A percentile compares a stretch with the other conserved stretches of the same genome.
These are phyloP conservation scores for Clivina fossor DNA, from an alignment of 2,888 invertebrate genomes.

Conservation along the genomic window DNA sequence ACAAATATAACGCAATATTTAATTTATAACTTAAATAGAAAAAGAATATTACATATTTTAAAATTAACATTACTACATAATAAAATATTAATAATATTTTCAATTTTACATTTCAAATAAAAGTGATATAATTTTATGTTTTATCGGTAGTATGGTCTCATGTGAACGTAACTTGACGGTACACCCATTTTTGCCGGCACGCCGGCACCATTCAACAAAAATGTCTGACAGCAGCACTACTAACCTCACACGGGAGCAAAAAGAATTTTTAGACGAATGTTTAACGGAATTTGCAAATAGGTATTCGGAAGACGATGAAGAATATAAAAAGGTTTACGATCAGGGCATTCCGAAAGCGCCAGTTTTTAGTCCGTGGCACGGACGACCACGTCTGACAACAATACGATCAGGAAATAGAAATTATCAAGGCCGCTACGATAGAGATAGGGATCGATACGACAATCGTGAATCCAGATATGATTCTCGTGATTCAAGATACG, in stretches of 20 bases:
- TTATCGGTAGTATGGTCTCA: no score
- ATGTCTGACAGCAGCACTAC: conserved; percentile 21
- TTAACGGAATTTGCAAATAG: conserved; percentile 51
- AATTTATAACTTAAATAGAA: no score
- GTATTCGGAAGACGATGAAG: conserved; percentile 51
- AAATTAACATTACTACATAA: no score
- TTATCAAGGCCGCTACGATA: conserved; percentile 32
- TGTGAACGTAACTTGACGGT: no score
- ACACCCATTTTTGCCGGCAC: neutral
- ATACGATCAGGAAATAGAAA: conserved; percentile 33
- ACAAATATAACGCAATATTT: no score
- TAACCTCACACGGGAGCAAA: conserved; percentile 49
- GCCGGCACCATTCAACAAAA: neutral
- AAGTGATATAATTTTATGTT: no score
- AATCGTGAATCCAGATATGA: no score
- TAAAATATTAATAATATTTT: no score
- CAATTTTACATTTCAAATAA: no score
- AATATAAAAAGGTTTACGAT: conserved; percentile 50
- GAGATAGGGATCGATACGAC: conserved; percentile 30
- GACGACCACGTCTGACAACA: conserved; percentile 40
- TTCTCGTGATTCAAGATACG: conserved; percentile 32
- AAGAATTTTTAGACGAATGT: conserved; percentile 52
- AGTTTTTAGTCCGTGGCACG: conserved; percentile 52
- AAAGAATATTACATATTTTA: no score
- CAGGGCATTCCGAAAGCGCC: conserved; percentile 50